Base-by-base conservation (phyloP, 2,888 invertebrate genomes). In the Pristionchus arcanus region DNA sequence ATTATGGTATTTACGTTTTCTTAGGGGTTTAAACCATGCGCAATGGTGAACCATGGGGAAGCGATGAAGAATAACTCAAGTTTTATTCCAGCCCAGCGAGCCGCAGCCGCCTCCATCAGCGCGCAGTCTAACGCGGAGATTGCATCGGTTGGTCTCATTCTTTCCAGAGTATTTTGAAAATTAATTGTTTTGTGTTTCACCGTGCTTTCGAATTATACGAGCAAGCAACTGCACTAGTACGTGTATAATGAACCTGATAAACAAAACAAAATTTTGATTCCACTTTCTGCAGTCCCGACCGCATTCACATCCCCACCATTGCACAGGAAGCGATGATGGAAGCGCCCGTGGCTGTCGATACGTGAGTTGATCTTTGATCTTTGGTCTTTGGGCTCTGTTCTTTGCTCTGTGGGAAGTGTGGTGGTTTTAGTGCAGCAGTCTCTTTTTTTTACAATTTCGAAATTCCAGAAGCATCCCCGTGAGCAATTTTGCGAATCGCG, bases 301-400 rank as follows among this genome's bases (percentile, higher is more conserved):
- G 87, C 28, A 87, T 87, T 31, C 66, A 68, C 49, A 87, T 87
- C 25, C 87, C 87, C 28, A 31, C 87, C 42, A 87, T 87, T 7
- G 66, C 87, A 3, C 66, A 87, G 15, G 66, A 66, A 19, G 42
- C 66, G 21, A 74, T 74, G 42, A 68, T 49, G 28, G 87, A 87
- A 19, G 42, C 25, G 2, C 49, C 87, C 0, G 19, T 59, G 2
- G 34, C 55, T 0, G 59, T 85, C 0, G 84, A 85, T 59, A 85
- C 84, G 84, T 85, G 34, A 34, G 84, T 85, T 59, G 25, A 59
- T 59, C 49, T 85, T 81, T 81, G 81, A 53, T 53, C 13, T 53
- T 53, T 77, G 21, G 2, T 25, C 9, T 34, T 34, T 34, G 34
- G 31, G 34, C 34, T 71, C 5, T 49, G 42, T 1, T 49, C 42